Evolutionary conservation across 2,888 invertebrate species (phyloP).

Genomic region (Periphyllus acericola): DNA sequence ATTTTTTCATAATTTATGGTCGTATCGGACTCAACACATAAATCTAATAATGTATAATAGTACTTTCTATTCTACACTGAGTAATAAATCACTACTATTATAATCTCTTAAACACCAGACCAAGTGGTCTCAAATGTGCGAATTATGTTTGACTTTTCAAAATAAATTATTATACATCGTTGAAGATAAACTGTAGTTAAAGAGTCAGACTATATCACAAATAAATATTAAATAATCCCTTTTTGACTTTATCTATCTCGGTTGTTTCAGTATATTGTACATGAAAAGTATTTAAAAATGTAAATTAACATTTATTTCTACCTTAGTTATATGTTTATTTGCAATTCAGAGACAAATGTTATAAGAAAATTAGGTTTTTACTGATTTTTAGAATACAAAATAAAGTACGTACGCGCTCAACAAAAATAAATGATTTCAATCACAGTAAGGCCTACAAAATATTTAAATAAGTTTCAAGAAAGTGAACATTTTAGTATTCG

Average conservation of each 20-base stretch:
- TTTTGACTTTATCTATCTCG: background rate
- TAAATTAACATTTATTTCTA: too few species aligned
- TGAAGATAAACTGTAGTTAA: background rate
- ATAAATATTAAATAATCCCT: background rate
- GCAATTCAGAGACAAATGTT: too few species aligned
- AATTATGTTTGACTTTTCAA: conserved; percentile 37
- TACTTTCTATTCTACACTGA: conserved; percentile 1
- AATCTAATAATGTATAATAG: conserved; percentile 25
- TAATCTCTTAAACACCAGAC: conserved; percentile 20
- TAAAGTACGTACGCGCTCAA: too few species aligned
- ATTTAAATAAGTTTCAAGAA: too few species aligned
- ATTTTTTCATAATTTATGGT: conserved; percentile 21
- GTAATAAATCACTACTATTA: conserved; percentile 33
- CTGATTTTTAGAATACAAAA: too few species aligned
- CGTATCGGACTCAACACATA: conserved; percentile 8
- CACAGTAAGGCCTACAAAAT: too few species aligned
- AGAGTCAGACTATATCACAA: background rate
- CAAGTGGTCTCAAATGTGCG: background rate
- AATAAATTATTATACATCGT: conserved; percentile 2
- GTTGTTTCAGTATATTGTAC: background rate
- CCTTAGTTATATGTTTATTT: too few species aligned
- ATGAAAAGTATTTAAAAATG: background rate
- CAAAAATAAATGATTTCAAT: too few species aligned
- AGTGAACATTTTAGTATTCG: too few species aligned
- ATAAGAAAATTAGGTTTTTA: too few species aligned